Evolutionary conservation across 2,113 vertebrate species (phyloP), one percentile per base, ranked within the genome.

Genomic region (Ranitomeya variabilis): DNA sequence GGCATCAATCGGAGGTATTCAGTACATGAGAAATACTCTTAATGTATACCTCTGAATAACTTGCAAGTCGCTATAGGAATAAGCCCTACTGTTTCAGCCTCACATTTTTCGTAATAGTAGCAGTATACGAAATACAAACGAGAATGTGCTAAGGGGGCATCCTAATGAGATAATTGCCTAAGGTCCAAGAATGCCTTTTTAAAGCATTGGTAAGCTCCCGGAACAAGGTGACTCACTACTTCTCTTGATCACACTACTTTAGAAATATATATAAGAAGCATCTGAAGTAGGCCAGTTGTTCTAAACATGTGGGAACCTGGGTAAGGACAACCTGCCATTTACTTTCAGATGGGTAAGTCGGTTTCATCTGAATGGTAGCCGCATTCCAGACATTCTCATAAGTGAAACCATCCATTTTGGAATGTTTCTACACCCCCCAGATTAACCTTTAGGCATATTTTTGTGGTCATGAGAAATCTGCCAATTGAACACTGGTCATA

Each of bases 81-180:
- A 45, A 45, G 37, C 37, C 37, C 5, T 45, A 4, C 37, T 45
- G 1, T 45, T 45, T 45, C 37, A 45, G 37, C 37, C 37, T 45
- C 37, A 5, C 37, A 5, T 18, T 21, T 21, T 21, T 52, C 16
- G 6, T 6, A 51, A 23, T 26, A 19, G 19, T 11, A 51, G 18
- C 37, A 76, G 57, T 64, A 66, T 16, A 37, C 37, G 37, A 45
- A 45, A 45, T 3, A 45, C 37, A 45, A 45, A 45, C 1, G 37
- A 45, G 37, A 3, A 45, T 45, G 16, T 37, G 79, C 55, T 62
- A 19, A 37, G 37, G 80, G 79, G 80, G 60, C 23, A 60, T 83
- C 18, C 80, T 83, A 83, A 83, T 83, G 80, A 66, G 60, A 51
- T 62, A 26, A 45, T 64, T 21, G 59, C 57, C 80, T 37, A 23